Conservation (phyloP, 2,797 vertebrate genomes). For the Enteromius unitaeniatus region DNA sequence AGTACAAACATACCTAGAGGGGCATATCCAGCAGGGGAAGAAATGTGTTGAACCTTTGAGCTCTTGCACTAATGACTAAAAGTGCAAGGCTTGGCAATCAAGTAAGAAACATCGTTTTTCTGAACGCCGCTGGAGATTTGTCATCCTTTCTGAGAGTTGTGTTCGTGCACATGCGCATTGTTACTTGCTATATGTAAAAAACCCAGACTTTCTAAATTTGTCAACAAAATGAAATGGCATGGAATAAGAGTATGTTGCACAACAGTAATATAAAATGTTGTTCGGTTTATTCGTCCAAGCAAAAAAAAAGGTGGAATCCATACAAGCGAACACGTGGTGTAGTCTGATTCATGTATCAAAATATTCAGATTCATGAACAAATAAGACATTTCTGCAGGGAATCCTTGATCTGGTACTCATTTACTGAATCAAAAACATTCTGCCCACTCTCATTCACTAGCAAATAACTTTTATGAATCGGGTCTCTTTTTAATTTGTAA, state of each 20-base stretch:
- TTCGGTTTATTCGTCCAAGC: too few species aligned
- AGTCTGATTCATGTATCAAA: not conserved
- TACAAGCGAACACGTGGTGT: not conserved
- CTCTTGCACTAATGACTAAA: slow-evolving; percentile 10
- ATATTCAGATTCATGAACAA: not conserved
- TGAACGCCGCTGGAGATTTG: not conserved
- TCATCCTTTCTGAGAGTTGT: not conserved
- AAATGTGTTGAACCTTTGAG: slow-evolving; percentile 22
- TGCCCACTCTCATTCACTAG: not conserved
- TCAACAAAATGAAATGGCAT: not conserved
- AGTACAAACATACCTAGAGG: slow-evolving; percentile 24
- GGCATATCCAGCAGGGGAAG: slow-evolving; percentile 20
- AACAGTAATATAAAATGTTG: not conserved
- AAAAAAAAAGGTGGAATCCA: too few species aligned
- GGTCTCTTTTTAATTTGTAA: not conserved
- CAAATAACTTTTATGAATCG: not conserved
- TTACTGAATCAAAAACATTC: not conserved
- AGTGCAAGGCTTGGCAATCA: not conserved
- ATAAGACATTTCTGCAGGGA: not conserved
- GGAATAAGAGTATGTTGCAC: not conserved
- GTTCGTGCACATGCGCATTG: not conserved
- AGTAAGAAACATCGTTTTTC: not conserved
- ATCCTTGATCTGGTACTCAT: not conserved
- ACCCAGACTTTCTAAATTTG: not conserved
- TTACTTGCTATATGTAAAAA: not conserved